These are phyloP conservation scores for Phenganax marumi DNA, from an alignment of 92 coral and sea anemone genomes.

Conservation along the genomic window DNA sequence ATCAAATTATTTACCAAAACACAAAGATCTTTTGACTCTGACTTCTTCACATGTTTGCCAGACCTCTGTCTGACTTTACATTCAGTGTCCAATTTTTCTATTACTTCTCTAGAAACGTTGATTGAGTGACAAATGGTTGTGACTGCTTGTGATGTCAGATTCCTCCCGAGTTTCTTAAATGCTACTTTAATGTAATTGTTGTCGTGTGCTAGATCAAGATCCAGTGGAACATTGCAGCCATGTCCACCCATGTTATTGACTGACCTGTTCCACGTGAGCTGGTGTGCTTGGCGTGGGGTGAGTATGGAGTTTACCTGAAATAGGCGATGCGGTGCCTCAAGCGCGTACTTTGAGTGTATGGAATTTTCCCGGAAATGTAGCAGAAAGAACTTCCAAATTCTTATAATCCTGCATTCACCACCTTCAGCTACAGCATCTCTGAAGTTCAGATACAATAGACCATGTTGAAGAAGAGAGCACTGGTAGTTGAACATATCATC, in stretches of 20 bases:
- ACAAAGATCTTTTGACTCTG: not conserved
- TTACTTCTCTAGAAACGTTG: slow-evolving; percentile 17
- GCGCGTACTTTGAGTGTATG: slow-evolving; percentile 14
- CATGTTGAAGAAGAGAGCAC: slow-evolving; percentile 18
- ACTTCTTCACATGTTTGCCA: not conserved
- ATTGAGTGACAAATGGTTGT: slow-evolving; percentile 11
- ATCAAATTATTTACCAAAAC: not conserved
- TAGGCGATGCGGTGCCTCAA: slow-evolving; percentile 32
- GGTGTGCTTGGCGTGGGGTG: slow-evolving; percentile 33
- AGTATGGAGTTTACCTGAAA: slow-evolving; percentile 18
- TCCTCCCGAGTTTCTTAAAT: slow-evolving; percentile 32
- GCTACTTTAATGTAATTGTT: slow-evolving; percentile 31
- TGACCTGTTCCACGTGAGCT: slow-evolving; percentile 13
- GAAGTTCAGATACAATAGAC: slow-evolving; percentile 32
- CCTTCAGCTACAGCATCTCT: slow-evolving; percentile 42
- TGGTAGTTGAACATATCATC: slow-evolving; percentile 49
- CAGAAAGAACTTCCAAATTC: slow-evolving; percentile 38
- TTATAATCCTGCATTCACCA: slow-evolving; percentile 29
- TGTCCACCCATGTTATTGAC: slow-evolving; percentile 24
- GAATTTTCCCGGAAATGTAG: slow-evolving; percentile 30
- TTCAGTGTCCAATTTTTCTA: not conserved
- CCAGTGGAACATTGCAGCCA: slow-evolving; percentile 37
- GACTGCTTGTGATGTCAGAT: slow-evolving; percentile 34
- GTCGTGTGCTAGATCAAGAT: slow-evolving; percentile 41
- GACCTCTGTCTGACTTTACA: slow-evolving; percentile 4